These are phyloP conservation scores for Calosoma granatense DNA, from an alignment of 1,140 invertebrate species.

Conservation along the genomic window DNA sequence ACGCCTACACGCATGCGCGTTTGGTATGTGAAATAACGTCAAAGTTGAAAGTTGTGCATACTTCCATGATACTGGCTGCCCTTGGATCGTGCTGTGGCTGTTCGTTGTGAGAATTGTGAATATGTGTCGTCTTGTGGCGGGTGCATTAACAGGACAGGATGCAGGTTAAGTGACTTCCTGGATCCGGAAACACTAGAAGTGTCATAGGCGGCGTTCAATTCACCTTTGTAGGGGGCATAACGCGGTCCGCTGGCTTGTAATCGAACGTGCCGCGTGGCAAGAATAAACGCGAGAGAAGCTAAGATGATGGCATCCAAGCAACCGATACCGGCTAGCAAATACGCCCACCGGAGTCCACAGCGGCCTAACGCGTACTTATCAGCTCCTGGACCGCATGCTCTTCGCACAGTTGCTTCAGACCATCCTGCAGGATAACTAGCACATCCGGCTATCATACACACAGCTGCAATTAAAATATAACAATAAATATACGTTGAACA, in stretches of 20 bases:
- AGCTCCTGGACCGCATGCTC: slow-evolving; percentile 76
- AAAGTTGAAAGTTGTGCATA: slow-evolving; percentile 53
- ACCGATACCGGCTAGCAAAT: slow-evolving; percentile 83
- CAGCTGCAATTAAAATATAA: slow-evolving; percentile 54
- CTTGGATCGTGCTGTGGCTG: slow-evolving; percentile 37
- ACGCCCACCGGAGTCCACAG: slow-evolving; percentile 91
- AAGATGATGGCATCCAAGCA: slow-evolving; percentile 85
- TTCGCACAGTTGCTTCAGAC: slow-evolving; percentile 69
- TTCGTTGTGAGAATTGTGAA: slow-evolving; percentile 64
- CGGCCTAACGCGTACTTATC: slow-evolving; percentile 63
- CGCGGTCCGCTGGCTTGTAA: slow-evolving; percentile 66
- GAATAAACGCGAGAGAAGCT: slow-evolving; percentile 83
- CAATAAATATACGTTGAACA: slow-evolving; percentile 14
- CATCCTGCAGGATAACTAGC: slow-evolving; percentile 89
- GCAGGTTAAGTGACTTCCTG: slow-evolving; percentile 72
- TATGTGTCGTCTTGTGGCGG: slow-evolving; percentile 53
- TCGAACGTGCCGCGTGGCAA: slow-evolving; percentile 79
- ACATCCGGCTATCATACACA: slow-evolving; percentile 73
- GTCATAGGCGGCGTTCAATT: slow-evolving; percentile 80
- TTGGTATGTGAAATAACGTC: no score
- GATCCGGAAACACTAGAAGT: slow-evolving; percentile 71
- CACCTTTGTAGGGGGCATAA: slow-evolving; percentile 53
- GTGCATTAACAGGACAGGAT: slow-evolving; percentile 73
- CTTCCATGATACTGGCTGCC: slow-evolving; percentile 33
- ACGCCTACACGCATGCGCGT: no score